Evolutionary conservation across 2,113 vertebrate species (phyloP).

Genomic region (Callocephalon fimbriatum): DNA sequence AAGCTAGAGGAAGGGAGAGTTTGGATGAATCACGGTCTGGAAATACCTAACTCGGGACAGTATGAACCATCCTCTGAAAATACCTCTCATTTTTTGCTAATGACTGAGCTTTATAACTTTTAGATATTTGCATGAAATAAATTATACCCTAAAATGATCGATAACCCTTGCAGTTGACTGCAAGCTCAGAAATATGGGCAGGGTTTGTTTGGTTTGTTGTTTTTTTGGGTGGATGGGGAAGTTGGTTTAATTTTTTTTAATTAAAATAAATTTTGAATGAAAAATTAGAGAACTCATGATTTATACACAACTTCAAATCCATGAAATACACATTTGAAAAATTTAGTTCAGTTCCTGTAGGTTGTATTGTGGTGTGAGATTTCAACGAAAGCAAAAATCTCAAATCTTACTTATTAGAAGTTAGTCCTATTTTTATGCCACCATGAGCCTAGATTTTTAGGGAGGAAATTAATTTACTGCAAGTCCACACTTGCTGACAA

Average conservation of each 20-base stretch:
- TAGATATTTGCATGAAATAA: background rate
- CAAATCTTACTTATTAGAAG: background rate
- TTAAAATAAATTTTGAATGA: background rate
- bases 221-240: background rate
- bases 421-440: background rate
- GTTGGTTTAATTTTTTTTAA: background rate
- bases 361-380: background rate
- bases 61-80: background rate
- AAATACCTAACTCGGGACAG: background rate
- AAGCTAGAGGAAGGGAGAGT: background rate
- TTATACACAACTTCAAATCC: background rate
- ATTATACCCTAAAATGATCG: background rate
- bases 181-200: background rate
- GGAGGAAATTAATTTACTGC: conserved; percentile 24
- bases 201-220: accelerated
- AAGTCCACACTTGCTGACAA: background rate
- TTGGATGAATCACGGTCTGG: background rate
- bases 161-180: background rate
- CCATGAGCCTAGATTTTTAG: background rate
- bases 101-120: background rate
- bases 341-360: background rate
- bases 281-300: background rate
- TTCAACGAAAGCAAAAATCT: background rate
- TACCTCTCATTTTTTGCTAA: background rate
- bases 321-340: background rate